A percentile compares a stretch with the other conserved stretches of the same genome.
phyloP scores from a whole-genome alignment of 2,888 invertebrate species.

The Mythimna impura region DNA sequence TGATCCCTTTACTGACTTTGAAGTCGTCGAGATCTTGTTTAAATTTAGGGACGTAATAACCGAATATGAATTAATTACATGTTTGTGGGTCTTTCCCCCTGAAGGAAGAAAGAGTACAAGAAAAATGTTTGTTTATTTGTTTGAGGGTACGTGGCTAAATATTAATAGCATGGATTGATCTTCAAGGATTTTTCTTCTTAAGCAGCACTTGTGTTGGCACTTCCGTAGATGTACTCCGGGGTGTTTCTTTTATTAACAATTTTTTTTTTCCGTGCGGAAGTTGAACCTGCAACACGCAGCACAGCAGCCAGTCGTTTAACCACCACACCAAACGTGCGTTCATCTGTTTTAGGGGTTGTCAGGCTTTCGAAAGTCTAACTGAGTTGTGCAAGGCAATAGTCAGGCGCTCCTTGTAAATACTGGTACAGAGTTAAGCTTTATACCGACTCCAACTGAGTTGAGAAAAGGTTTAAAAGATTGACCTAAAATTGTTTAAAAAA shows the following conservation, averaged over 20 bases:
- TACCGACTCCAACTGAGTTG: neutral
- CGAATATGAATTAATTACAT: slow-evolving; percentile 49
- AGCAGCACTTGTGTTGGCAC: neutral
- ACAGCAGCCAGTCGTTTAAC: no score
- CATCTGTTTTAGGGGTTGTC: neutral
- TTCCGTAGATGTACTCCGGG: no score
- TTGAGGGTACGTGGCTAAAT: neutral
- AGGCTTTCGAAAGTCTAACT: neutral
- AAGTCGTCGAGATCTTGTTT: slow-evolving; percentile 45
- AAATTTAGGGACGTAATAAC: slow-evolving; percentile 47
- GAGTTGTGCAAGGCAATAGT: neutral
- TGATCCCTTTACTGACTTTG: slow-evolving; percentile 42
- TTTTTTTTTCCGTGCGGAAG: no score
- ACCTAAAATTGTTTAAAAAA: neutral
- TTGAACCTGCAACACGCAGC: no score
- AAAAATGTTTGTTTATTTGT: slow-evolving; percentile 16
- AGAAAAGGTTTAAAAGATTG: neutral
- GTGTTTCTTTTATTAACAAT: no score
- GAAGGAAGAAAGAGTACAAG: neutral
- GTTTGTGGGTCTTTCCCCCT: slow-evolving; percentile 24
- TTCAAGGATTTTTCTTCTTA: no score
- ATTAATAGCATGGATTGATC: neutral
- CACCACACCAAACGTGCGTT: no score
- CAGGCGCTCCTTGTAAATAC: neutral
- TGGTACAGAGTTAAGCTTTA: neutral